Base-by-base conservation (phyloP, 1,140 invertebrate species). In the Zaprionus davidi region DNA sequence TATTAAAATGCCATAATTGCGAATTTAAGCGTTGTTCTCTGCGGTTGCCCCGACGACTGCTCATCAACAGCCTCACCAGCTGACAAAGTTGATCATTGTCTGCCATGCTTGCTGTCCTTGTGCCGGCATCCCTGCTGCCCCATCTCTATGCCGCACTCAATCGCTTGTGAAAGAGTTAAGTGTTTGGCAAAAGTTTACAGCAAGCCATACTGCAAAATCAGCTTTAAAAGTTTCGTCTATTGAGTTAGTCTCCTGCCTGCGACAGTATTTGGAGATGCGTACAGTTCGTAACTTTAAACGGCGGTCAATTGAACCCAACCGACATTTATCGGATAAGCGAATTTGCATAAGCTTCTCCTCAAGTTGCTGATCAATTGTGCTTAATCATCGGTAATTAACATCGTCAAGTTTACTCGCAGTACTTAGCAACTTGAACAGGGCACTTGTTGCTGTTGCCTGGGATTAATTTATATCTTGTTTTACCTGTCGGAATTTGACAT, bases 1-100 rank as follows among this genome's bases (percentile, higher is more conserved):
- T 85, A 88, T 88, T 88, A 88, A 88, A 90, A 81, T 74, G 86
- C 69, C 84, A 88, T 88, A 88, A 88, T 90, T 90, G 81, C 78
- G 66, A 87, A 79, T 85, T 90, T 60, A 81, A 81, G 84, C 73
- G 66, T 59, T 55, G 69, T 63, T 59, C 78, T 56, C 41, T 71
- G 76, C 60, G 72, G 71, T 65, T 26, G 49, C 55, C 26, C 46
- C 38, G 62, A 75, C 67, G 34, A 63, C 56, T 74, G 76, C 62
- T 79, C 67, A 79, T 76, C 73, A 71, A 73, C 83, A 57, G 65
- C 44, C 44, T 28, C 65, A 44, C 20, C 59, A 71, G 34, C 68
- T 76, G 73, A 65, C 68, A 71, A 71, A 71, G 68, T 76, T 74
- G 41, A 64, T 51, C 64, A 74, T 58, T 49, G 62, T 26, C 78